Evolutionary conservation across 2,113 vertebrate genomes (phyloP).

Genomic region (Morone chrysops): DNA sequence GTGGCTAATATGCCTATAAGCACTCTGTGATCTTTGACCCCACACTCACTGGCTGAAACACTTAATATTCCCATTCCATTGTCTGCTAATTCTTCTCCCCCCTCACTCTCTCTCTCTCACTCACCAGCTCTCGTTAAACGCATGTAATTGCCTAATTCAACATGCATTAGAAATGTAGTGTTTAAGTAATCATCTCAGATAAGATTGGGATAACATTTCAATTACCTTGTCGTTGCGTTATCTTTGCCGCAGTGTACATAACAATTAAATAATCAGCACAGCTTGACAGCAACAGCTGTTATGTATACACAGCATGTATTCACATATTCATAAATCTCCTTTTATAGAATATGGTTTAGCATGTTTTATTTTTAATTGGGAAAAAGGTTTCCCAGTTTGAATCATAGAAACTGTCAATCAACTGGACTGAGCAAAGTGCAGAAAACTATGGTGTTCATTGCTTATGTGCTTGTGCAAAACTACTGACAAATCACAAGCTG

Average conservation of each 20-base stretch:
- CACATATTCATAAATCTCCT: slow-evolving; percentile 52
- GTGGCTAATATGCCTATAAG: slow-evolving; percentile 84
- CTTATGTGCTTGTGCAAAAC: background rate
- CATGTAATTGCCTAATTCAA: slow-evolving; percentile 84
- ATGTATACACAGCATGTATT: slow-evolving; percentile 38
- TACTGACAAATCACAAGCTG: background rate
- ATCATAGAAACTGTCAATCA: slow-evolving; percentile 34
- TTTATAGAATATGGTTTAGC: slow-evolving; percentile 25
- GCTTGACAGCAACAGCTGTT: slow-evolving; percentile 74
- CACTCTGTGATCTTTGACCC: slow-evolving; percentile 79
- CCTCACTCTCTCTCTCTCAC: slow-evolving; percentile 43
- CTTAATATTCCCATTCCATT: slow-evolving; percentile 80
- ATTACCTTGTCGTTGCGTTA: slow-evolving; percentile 73
- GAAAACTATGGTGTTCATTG: background rate
- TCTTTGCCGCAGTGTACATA: slow-evolving; percentile 76
- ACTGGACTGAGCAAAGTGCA: background rate
- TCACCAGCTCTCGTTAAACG: slow-evolving; percentile 74
- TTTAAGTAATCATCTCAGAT: slow-evolving; percentile 82
- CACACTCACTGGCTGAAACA: slow-evolving; percentile 76
- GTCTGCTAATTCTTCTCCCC: slow-evolving; percentile 63
- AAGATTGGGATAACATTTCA: slow-evolving; percentile 82
- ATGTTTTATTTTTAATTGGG: slow-evolving; percentile 4
- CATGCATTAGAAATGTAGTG: slow-evolving; percentile 83
- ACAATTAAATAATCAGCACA: slow-evolving; percentile 77
- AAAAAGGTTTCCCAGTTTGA: slow-evolving; percentile 27